Evolutionary conservation across 2,888 invertebrate genomes (phyloP).

Genomic region (Megaustenia siamemsis): DNA sequence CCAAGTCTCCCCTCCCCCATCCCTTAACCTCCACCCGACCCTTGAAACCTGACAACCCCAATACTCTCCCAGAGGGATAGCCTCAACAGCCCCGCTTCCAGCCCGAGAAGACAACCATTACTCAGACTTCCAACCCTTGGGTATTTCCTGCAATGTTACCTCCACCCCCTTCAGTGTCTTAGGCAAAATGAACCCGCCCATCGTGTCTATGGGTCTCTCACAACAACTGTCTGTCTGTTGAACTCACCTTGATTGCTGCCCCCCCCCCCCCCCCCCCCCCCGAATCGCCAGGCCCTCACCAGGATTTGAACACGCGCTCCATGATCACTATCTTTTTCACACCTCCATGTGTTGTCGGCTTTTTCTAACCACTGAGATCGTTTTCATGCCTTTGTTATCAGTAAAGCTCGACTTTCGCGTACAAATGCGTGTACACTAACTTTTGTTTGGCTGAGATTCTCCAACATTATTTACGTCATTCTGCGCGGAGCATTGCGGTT

Average conservation of each 20-base stretch:
- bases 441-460: no score
- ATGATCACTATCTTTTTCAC: no score
- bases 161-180: neutral
- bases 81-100: neutral
- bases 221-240: constrained; percentile 2
- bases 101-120: neutral
- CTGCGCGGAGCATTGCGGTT: no score
- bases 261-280: no score
- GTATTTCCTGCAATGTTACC: neutral
- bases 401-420: no score
- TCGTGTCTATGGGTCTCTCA: neutral
- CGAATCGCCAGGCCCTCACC: no score
- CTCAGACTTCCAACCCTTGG: neutral
- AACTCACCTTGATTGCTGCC: neutral
- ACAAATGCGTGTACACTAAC: no score
- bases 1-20: neutral
- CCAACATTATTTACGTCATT: no score
- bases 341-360: no score
- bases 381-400: no score
- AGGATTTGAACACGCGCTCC: neutral
- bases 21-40: neutral
- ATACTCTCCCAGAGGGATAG: neutral
- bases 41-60: neutral
- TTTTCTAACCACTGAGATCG: no score
- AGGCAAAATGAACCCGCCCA: neutral